Evolutionary conservation across 2,113 vertebrate species (phyloP).

Genomic region (Cyprinodon tularosa): DNA sequence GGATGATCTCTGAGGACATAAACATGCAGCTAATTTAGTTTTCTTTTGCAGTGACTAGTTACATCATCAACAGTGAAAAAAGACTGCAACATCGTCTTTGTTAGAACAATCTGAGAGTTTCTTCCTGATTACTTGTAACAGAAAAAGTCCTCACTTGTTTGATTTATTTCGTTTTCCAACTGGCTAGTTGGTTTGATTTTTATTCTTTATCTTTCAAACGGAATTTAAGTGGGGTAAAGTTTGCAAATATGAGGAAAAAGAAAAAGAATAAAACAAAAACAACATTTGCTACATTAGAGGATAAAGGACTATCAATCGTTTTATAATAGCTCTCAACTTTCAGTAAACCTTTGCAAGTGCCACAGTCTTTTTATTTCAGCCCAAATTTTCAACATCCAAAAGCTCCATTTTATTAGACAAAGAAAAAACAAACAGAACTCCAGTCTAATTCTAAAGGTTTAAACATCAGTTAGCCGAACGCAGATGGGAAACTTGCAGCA

Average conservation of each 20-base stretch:
- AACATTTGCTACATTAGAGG: not conserved
- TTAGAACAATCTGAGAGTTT: constrained; percentile 48
- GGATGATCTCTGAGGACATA: constrained; percentile 90
- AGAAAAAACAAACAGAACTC: not conserved
- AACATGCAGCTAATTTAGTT: constrained; percentile 52
- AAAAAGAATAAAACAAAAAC: not conserved
- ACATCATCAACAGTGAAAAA: constrained; percentile 37
- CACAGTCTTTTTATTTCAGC: not conserved
- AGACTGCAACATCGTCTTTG: constrained; percentile 20
- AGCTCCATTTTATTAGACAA: constrained; percentile 4
- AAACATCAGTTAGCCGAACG: constrained; percentile 48
- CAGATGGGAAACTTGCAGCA: constrained; percentile 33
- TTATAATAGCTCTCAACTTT: not conserved
- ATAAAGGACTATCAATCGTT: not conserved
- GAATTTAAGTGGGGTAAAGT: not conserved
- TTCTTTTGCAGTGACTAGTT: constrained; percentile 19
- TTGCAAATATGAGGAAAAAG: not conserved
- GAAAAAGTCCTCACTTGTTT: constrained; percentile 32
- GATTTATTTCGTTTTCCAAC: constrained; percentile 31
- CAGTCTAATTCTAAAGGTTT: constrained; percentile 17
- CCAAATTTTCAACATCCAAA: not conserved
- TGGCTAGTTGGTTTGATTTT: not conserved
- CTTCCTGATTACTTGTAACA: constrained; percentile 21
- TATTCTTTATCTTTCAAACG: not conserved
- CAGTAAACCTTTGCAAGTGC: not conserved